Conservation (phyloP, 2,113 vertebrate species). For the Gobio gobio region DNA sequence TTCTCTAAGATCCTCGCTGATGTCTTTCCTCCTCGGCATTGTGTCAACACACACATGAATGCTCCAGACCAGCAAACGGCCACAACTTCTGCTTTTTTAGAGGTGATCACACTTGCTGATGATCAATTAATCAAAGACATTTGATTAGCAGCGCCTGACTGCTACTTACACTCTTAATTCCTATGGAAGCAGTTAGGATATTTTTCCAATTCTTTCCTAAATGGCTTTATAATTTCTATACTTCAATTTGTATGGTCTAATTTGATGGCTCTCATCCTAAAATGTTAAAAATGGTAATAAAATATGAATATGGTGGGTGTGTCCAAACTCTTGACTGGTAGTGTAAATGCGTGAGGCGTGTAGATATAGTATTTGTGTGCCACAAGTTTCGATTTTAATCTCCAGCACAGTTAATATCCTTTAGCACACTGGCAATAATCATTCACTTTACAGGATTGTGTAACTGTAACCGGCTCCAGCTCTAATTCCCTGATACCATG, state of each 20-base stretch:
- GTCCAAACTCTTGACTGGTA: background rate
- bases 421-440: background rate
- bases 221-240: background rate
- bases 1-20: too few relatives aligned
- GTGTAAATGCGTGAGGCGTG: background rate
- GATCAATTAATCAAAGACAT: too few relatives aligned
- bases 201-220: too few relatives aligned
- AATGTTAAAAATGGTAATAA: background rate
- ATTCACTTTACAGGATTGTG: constrained; percentile 24
- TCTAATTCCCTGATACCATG: constrained; percentile 28
- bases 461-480: constrained; percentile 10
- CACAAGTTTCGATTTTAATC: constrained; percentile 9
- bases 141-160: too few relatives aligned
- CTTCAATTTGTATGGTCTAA: background rate
- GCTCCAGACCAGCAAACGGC: too few relatives aligned
- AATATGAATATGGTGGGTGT: background rate
- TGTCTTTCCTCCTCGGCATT: too few relatives aligned
- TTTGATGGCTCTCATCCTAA: background rate
- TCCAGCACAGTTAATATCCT: constrained; percentile 19
- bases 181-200: too few relatives aligned
- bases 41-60: too few relatives aligned
- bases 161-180: too few relatives aligned
- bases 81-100: too few relatives aligned
- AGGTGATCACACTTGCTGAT: too few relatives aligned
- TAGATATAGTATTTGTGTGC: background rate